Conservation (phyloP, 2,888 invertebrate genomes). For the Scaptomyza flava region DNA sequence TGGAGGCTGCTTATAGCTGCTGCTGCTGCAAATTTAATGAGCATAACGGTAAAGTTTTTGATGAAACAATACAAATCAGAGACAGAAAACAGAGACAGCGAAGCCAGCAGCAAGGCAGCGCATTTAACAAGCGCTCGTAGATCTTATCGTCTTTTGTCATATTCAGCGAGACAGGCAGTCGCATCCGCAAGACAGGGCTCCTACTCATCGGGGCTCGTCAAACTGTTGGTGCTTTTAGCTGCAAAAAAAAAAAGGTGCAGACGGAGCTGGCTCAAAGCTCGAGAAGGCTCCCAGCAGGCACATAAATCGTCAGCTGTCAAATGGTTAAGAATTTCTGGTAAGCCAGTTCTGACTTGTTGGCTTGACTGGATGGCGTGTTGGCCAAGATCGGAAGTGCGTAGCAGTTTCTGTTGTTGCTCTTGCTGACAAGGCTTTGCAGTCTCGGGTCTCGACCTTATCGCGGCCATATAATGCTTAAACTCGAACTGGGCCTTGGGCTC, state of each 20-base stretch:
- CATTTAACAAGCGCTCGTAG: conserved; percentile 71
- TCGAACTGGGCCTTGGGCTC: conserved; percentile 9
- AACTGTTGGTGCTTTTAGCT: conserved; percentile 15
- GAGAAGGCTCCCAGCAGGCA: conserved; percentile 47
- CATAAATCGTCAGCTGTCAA: conserved; percentile 81
- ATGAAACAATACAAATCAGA: conserved; percentile 70
- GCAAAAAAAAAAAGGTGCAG: conserved; percentile 26
- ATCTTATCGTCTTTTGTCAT: conserved; percentile 77
- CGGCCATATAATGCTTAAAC: conserved; percentile 61
- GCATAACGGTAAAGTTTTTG: conserved; percentile 80
- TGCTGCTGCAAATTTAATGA: conserved; percentile 72
- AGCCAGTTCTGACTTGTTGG: conserved; percentile 27
- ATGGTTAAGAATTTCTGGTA: conserved; percentile 70
- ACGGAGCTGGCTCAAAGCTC: conserved; percentile 12
- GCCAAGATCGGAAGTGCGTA: conserved; percentile 76
- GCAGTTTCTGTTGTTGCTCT: conserved; percentile 32
- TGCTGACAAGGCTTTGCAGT: conserved; percentile 14
- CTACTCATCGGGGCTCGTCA: conserved; percentile 47
- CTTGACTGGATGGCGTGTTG: conserved; percentile 50
- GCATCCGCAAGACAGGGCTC: conserved; percentile 39
- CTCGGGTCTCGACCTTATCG: conserved; percentile 48
- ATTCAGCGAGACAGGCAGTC: conserved; percentile 67
- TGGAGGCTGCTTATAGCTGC: conserved; percentile 33
- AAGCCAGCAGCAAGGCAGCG: conserved; percentile 9
- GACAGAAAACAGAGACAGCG: not conserved